phyloP scores from a whole-genome alignment of 2,797 vertebrate genomes.

The Cottoperca gobio region DNA sequence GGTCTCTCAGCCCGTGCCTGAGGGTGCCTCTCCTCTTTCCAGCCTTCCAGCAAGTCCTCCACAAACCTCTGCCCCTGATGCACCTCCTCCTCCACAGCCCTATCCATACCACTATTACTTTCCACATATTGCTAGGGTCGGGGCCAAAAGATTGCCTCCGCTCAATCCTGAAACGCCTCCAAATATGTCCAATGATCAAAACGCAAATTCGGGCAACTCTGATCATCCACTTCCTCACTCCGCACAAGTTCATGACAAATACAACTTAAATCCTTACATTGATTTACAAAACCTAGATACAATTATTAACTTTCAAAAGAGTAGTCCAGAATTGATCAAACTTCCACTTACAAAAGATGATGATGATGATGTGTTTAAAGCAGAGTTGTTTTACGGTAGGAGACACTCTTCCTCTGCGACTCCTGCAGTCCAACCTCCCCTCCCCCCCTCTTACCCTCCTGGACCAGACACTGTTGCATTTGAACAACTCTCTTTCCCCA shows the following conservation, averaged over 20 bases:
- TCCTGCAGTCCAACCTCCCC: slow-evolving; percentile 6
- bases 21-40: slow-evolving; percentile 2
- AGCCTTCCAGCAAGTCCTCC: not conserved
- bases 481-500: slow-evolving; percentile 2
- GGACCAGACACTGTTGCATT: not conserved
- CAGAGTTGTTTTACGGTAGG: not conserved
- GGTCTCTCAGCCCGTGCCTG: not conserved
- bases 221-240: not conserved
- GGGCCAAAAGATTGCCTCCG: slow-evolving; percentile 1
- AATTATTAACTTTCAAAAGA: not conserved
- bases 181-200: slow-evolving; percentile 3
- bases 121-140: slow-evolving; percentile 8
- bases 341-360: not conserved
- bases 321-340: not conserved
- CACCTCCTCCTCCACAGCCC: slow-evolving; percentile 1
- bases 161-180: not conserved
- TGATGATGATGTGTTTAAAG: not conserved
- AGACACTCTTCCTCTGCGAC: not conserved
- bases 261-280: not conserved
- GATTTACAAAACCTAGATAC: not conserved
- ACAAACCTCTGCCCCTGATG: not conserved
- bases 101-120: slow-evolving; percentile 35
- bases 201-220: not conserved
- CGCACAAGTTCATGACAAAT: not conserved
- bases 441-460: not conserved